Evolutionary conservation across 1,140 invertebrate species (phyloP).

Genomic region (Chionoecetes opilio): DNA sequence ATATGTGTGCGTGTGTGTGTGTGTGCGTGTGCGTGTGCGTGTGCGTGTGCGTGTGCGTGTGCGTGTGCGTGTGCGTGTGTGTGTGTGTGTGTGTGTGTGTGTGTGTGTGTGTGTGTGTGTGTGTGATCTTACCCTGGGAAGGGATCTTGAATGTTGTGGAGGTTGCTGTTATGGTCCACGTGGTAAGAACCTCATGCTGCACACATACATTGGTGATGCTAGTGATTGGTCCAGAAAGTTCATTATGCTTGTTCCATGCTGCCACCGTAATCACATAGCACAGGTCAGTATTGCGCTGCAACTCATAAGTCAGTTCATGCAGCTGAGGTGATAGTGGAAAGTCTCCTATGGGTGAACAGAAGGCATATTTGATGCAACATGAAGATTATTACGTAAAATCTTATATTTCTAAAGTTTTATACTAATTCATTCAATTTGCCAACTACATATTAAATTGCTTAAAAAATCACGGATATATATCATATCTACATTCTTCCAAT

Average conservation of each 20-base stretch:
- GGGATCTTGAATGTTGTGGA: background rate
- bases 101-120: slow-evolving; percentile 36
- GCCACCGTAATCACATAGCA: background rate
- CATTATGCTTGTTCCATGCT: slow-evolving; percentile 47
- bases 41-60: slow-evolving; percentile 25
- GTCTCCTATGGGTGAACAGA: background rate
- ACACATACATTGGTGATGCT: background rate
- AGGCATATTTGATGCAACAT: too few relatives aligned
- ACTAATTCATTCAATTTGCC: too few relatives aligned
- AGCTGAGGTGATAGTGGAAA: background rate
- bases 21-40: slow-evolving; percentile 25
- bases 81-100: slow-evolving; percentile 52
- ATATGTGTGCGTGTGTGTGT: too few relatives aligned
- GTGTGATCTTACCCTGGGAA: background rate
- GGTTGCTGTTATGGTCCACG: background rate
- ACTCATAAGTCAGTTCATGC: background rate
- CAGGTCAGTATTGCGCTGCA: background rate
- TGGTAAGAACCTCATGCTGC: background rate
- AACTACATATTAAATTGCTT: too few relatives aligned
- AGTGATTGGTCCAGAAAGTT: background rate
- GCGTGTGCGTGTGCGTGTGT: background rate
- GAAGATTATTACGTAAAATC: too few relatives aligned
- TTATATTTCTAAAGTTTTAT: too few relatives aligned
- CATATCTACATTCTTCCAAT: too few relatives aligned
- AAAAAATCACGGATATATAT: too few relatives aligned